Evolutionary conservation across 1,140 invertebrate genomes (phyloP).

Genomic region (Venustaconcha ellipsiformis): DNA sequence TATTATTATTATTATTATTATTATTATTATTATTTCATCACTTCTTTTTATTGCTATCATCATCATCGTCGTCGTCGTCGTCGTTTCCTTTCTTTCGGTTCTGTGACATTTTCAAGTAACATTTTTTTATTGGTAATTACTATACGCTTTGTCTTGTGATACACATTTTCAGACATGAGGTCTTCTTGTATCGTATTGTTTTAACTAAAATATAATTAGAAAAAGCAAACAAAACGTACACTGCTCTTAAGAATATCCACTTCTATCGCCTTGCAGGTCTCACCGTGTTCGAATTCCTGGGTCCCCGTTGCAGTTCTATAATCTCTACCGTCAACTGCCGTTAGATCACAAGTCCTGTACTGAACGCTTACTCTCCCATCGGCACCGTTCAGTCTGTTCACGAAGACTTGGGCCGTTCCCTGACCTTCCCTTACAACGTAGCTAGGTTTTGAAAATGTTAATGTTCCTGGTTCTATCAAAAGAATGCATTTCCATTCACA

Average conservation of each 20-base stretch:
- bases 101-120: neutral
- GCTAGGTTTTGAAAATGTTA: conserved; percentile 76
- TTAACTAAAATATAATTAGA: neutral
- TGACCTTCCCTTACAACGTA: conserved; percentile 76
- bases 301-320: conserved; percentile 71
- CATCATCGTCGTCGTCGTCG: neutral
- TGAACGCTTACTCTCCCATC: conserved; percentile 74
- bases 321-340: conserved; percentile 74
- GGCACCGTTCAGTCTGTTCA: conserved; percentile 74
- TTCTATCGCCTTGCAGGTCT: conserved; percentile 71
- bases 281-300: conserved; percentile 74
- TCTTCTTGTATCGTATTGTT: neutral
- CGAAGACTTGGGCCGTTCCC: conserved; percentile 71
- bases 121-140: neutral
- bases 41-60: neutral
- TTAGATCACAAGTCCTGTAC: conserved; percentile 75
- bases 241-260: conserved; percentile 71
- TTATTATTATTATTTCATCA: neutral
- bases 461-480: conserved; percentile 73
- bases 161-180: neutral
- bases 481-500: neutral
- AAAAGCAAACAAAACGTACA: neutral
- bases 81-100: neutral
- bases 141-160: neutral
- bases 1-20: neutral